Evolutionary conservation across 1,140 invertebrate species (phyloP).

Genomic region (Achroia grisella): DNA sequence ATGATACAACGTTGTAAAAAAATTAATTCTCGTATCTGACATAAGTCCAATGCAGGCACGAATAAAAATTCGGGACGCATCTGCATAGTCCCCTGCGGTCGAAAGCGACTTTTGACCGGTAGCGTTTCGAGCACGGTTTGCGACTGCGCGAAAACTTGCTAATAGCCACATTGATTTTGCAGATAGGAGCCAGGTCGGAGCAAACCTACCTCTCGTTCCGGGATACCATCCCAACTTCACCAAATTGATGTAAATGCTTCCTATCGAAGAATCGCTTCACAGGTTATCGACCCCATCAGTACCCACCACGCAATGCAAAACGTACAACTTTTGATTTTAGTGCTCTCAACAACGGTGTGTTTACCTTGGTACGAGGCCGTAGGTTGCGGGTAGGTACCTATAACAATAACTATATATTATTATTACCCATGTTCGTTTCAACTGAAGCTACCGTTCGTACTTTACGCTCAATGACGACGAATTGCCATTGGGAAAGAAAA

Average conservation of each 20-base stretch:
- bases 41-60: neutral
- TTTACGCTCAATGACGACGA: slow-evolving; percentile 46
- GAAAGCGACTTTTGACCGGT: slow-evolving; percentile 40
- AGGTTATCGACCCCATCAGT: neutral
- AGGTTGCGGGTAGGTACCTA: slow-evolving; percentile 33
- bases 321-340: slow-evolving; percentile 10
- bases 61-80: slow-evolving; percentile 7
- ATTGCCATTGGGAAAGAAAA: slow-evolving; percentile 39
- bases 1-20: too few species aligned
- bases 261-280: slow-evolving; percentile 7
- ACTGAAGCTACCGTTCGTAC: slow-evolving; percentile 35
- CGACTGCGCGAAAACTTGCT: slow-evolving; percentile 71
- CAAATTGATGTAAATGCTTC: slow-evolving; percentile 12
- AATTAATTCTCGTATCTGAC: too few species aligned
- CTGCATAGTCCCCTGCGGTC: slow-evolving; percentile 26
- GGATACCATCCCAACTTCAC: slow-evolving; percentile 11
- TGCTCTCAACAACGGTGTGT: slow-evolving; percentile 6
- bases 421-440: slow-evolving; percentile 44
- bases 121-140: slow-evolving; percentile 49
- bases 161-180: slow-evolving; percentile 73
- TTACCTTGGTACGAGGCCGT: slow-evolving; percentile 8
- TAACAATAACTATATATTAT: slow-evolving; percentile 53
- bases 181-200: slow-evolving; percentile 68
- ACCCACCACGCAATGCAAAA: slow-evolving; percentile 22
- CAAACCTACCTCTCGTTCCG: slow-evolving; percentile 49